Conservation (phyloP, 2,888 invertebrate species). For the Cephus nigrinus region DNA sequence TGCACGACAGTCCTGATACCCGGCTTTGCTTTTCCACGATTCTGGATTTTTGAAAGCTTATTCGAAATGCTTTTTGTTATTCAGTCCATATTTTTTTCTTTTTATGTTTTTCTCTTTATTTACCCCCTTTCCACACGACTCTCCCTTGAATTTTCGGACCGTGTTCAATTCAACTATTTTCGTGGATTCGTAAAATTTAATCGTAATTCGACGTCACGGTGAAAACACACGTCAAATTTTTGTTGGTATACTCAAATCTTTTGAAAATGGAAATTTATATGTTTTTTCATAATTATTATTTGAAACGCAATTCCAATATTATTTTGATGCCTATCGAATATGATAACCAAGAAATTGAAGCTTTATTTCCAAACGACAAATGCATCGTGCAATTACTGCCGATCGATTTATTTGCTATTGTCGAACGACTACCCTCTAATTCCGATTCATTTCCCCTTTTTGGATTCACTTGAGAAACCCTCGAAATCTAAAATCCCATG, state of each 20-base stretch:
- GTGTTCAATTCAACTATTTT: background rate
- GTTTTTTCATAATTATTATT: background rate
- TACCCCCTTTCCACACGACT: background rate
- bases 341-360: background rate
- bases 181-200: background rate
- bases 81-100: background rate
- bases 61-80: background rate
- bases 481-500: background rate
- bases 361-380: background rate
- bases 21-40: background rate
- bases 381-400: background rate
- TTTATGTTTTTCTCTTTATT: background rate
- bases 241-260: background rate
- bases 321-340: background rate
- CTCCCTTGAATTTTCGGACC: background rate
- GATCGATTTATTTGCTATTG: background rate
- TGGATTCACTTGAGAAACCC: background rate
- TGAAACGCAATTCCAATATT: background rate
- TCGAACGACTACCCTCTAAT: background rate
- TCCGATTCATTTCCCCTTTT: background rate
- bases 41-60: background rate
- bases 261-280: background rate
- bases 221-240: too few species aligned
- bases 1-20: background rate
- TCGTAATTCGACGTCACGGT: background rate